phyloP scores from a whole-genome alignment of 2,797 vertebrate species.

The Urosaurus nigricauda region DNA sequence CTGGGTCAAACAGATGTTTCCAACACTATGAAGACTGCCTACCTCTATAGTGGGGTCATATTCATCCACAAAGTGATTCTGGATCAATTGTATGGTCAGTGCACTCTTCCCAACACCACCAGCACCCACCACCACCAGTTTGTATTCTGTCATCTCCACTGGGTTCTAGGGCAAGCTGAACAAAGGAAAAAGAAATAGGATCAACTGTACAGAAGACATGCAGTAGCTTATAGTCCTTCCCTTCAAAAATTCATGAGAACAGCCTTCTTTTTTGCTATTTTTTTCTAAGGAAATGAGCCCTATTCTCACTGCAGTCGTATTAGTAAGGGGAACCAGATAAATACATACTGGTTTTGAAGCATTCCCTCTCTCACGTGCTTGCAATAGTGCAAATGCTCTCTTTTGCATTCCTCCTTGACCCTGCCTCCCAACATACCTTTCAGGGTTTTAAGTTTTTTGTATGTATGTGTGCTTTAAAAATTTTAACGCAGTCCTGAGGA shows the following conservation, averaged over 20 bases:
- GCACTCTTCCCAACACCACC: conserved; percentile 91
- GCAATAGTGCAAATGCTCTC: no score
- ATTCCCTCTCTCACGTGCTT: no score
- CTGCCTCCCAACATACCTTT: no score
- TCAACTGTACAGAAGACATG: not conserved
- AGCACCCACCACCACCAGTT: conserved; percentile 89
- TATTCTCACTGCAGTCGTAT: no score
- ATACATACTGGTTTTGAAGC: no score
- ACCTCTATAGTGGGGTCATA: conserved; percentile 92
- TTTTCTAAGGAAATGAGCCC: no score
- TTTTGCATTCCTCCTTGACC: no score
- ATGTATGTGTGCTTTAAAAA: no score
- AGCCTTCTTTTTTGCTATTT: not conserved
- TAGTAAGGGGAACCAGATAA: no score
- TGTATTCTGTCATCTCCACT: conserved; percentile 89
- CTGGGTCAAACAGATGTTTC: not conserved
- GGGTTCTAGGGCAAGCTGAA: conserved; percentile 10
- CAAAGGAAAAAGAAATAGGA: conserved; percentile 20
- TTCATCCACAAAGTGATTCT: conserved; percentile 92
- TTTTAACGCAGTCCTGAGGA: no score
- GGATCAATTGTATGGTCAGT: conserved; percentile 89
- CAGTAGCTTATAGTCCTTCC: not conserved
- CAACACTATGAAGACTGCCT: conserved; percentile 36
- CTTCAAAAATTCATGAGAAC: not conserved
- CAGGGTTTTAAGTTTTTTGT: no score